A percentile compares a stretch with the other conserved stretches of the same genome.
These are phyloP conservation scores for Thalassarche chlororhynchos DNA, from an alignment of 2,113 vertebrate genomes.

Conservation along the genomic window DNA sequence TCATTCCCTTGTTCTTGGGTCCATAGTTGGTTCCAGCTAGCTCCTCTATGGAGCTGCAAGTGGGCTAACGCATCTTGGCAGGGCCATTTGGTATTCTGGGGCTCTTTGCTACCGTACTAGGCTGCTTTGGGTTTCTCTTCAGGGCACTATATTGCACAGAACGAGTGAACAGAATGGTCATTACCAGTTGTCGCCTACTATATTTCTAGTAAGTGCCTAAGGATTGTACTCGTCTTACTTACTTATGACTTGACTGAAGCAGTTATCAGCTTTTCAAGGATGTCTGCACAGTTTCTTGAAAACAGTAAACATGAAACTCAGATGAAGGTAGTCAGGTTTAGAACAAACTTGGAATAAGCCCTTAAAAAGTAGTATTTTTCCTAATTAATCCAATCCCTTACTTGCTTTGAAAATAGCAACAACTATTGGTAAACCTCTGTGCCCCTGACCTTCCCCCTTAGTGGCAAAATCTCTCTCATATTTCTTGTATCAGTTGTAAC, in stretches of 20 bases:
- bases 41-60: neutral
- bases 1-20: neutral
- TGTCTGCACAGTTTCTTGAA: neutral
- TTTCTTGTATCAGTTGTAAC: neutral
- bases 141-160: neutral
- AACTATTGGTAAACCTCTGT: neutral
- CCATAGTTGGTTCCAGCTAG: neutral
- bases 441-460: neutral
- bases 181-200: neutral
- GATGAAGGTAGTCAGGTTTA: neutral
- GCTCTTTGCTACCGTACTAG: neutral
- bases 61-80: neutral
- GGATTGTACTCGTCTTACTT: neutral
- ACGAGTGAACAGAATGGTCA: neutral
- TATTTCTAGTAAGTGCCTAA: neutral
- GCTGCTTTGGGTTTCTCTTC: neutral
- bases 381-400: neutral
- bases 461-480: neutral
- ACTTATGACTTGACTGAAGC: neutral
- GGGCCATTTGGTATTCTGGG: neutral
- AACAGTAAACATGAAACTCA: neutral
- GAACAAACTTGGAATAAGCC: neutral
- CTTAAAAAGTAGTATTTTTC: neutral
- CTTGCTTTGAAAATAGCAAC: neutral
- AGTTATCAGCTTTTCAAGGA: neutral